phyloP scores from a whole-genome alignment of 2,113 vertebrate genomes.

The Ctenodactylus gundi region DNA sequence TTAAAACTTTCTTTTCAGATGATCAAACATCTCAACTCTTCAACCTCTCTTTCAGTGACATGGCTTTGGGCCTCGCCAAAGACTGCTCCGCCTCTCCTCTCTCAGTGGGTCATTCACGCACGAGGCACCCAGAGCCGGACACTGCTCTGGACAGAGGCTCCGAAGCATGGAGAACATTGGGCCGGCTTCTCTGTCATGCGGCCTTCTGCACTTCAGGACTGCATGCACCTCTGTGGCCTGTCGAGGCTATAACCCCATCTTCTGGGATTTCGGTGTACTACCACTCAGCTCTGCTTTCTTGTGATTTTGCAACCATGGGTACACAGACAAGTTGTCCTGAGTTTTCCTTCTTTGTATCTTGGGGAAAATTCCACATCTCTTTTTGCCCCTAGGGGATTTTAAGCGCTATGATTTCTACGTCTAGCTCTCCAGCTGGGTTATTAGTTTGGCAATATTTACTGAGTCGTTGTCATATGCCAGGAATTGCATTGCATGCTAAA shows the following conservation, averaged over 20 bases:
- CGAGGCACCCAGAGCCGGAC: neutral
- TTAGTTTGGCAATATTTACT: neutral
- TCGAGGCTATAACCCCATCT: slow-evolving; percentile 45
- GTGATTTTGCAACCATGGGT: neutral
- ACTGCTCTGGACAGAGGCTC: neutral
- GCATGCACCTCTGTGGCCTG: neutral
- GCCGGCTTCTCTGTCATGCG: too few species aligned
- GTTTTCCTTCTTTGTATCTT: neutral
- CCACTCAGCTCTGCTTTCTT: slow-evolving; percentile 6
- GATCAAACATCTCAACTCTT: neutral
- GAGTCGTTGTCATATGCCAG: neutral
- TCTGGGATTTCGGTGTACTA: slow-evolving; percentile 36
- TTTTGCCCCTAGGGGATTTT: neutral
- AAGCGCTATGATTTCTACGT: neutral
- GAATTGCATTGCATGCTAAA: neutral
- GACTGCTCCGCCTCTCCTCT: neutral
- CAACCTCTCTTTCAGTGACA: neutral
- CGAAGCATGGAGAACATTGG: too few species aligned
- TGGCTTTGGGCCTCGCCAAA: neutral
- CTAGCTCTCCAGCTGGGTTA: neutral
- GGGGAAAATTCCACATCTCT: neutral
- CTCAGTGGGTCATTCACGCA: neutral
- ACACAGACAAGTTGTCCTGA: neutral
- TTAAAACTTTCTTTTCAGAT: neutral
- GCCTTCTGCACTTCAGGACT: neutral